These are phyloP conservation scores for Oreortyx pictus DNA, from an alignment of 2,797 vertebrate genomes.

Conservation along the genomic window DNA sequence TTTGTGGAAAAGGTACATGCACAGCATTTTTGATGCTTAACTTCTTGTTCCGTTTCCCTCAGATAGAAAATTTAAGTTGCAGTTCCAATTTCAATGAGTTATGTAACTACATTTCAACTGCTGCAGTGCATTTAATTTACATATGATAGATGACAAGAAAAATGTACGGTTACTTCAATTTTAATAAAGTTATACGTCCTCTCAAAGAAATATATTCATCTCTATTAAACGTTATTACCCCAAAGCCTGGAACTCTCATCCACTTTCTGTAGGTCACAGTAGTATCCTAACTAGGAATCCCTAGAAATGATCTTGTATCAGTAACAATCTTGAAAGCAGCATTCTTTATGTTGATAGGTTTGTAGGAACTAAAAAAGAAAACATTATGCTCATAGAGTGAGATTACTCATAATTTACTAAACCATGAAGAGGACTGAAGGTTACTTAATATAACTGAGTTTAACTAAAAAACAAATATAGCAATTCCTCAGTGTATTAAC, in stretches of 20 bases:
- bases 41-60: not conserved
- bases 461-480: not conserved
- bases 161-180: not conserved
- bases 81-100: not conserved
- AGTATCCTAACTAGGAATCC: not conserved
- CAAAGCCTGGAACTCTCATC: not conserved
- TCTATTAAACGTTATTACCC: not conserved
- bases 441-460: not conserved
- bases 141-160: conserved; percentile 4
- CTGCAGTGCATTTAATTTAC: not conserved
- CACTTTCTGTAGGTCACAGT: not conserved
- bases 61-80: not conserved
- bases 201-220: not conserved
- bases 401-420: not conserved
- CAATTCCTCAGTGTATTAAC: not conserved
- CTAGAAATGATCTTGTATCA: not conserved
- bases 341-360: not conserved
- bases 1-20: not conserved
- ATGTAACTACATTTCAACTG: not conserved
- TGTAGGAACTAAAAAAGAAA: not conserved
- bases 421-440: not conserved
- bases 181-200: not conserved
- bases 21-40: not conserved
- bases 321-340: not conserved
- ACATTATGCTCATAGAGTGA: not conserved